Percentiles rank a stretch among this genome's conserved stretches.
Evolutionary conservation across 2,797 vertebrate genomes (phyloP).

Genomic region (Mycteria americana): DNA sequence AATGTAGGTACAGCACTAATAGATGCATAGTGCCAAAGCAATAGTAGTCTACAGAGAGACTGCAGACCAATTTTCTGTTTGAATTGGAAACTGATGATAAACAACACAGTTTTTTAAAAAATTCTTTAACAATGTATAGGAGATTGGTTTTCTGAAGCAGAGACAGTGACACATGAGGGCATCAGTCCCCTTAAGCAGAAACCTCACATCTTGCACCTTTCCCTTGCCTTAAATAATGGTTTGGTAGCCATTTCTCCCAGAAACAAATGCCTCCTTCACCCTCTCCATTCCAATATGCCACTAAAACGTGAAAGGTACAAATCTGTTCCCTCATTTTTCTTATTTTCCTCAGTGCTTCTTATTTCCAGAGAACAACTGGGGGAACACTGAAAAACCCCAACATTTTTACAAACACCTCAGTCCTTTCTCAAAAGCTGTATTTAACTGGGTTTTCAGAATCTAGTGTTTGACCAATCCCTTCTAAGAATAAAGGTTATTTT

Average conservation of each 20-base stretch:
- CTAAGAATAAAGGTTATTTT: background rate
- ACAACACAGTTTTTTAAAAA: background rate
- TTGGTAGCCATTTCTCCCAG: background rate
- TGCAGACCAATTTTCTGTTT: background rate
- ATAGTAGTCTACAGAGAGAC: background rate
- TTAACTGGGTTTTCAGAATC: background rate
- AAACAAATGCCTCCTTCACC: background rate
- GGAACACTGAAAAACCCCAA: background rate
- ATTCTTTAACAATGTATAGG: background rate
- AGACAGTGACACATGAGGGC: background rate
- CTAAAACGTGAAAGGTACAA: background rate
- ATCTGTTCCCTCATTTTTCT: background rate
- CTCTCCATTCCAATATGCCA: background rate
- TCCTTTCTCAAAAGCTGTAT: background rate
- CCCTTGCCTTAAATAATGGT: background rate
- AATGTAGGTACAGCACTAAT: background rate
- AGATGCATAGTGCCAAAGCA: background rate
- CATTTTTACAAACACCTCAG: background rate
- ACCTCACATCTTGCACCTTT: background rate
- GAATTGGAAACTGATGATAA: background rate
- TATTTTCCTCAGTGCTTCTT: background rate
- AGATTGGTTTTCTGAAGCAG: background rate
- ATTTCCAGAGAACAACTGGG: background rate
- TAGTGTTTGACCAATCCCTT: background rate
- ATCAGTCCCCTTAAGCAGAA: background rate